Base-by-base conservation (phyloP, 2,113 vertebrate species). In the Monopterus albus region DNA sequence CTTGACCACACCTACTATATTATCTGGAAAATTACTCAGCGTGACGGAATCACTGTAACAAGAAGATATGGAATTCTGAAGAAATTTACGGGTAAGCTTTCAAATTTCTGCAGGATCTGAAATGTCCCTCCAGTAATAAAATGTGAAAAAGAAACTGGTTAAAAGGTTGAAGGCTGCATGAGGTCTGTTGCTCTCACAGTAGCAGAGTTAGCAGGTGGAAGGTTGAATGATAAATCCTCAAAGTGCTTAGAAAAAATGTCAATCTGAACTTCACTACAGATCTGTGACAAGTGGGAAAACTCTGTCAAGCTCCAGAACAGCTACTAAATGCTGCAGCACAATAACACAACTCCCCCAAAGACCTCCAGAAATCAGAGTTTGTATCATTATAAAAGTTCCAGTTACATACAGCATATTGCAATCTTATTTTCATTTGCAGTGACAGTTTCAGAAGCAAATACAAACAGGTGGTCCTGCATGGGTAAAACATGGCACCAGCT, bases 391-490 rank as follows among this genome's bases (percentile, higher is more conserved):
- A n/a, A n/a, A n/a, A n/a, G n/a, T n/a, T n/a, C n/a, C n/a, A n/a
- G n/a, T n/a, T n/a, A n/a, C n/a, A n/a, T n/a, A n/a, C n/a, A n/a
- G n/a, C n/a, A 31, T 31, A 31, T 31, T 31, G 29, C 29, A 31
- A n/a, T n/a, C n/a, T n/a, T n/a, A n/a, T 50, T 26, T 25, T 50
- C 17, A 33, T 38, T 55, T 26, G 26, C 13, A 38, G 64, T 39
- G 53, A 53, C 4, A 39, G 20, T 46, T 49, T 61, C 14, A 36
- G n/a, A 42, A 42, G 15, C 35, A 2, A 11, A 29, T 9, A 0
- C 20, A 31, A 38, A 84, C 81, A 86, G 72, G 69, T 84, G 81
- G 67, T 35, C 10, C 23, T 0, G 38, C 43, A 49, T 0, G 38
- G 31, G 15, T 59, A 23, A 58, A 74, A 29, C 8, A 5, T 31